These are phyloP conservation scores for Ciconia boyciana DNA, from an alignment of 2,113 vertebrate species.

Conservation along the genomic window DNA sequence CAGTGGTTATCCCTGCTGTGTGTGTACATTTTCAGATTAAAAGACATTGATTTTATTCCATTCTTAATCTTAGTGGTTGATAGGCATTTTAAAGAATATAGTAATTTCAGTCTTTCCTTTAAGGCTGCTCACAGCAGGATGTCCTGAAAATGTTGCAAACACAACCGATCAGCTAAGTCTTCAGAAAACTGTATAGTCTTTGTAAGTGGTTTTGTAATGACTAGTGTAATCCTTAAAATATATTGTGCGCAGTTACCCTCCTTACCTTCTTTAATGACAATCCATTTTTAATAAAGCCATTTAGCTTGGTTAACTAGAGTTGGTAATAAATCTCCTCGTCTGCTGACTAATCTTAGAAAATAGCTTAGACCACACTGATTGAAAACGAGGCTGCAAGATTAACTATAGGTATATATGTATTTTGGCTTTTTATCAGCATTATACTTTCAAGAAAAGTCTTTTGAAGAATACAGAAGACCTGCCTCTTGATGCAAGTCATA, in stretches of 20 bases:
- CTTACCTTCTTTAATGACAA: conserved; percentile 9
- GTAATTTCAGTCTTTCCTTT: background rate
- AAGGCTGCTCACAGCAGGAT: background rate
- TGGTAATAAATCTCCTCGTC: conserved; percentile 13
- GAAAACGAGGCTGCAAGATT: background rate
- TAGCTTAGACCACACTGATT: background rate
- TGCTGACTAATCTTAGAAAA: background rate
- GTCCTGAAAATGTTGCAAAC: background rate
- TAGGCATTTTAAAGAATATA: background rate
- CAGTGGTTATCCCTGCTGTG: background rate
- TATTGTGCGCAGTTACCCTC: background rate
- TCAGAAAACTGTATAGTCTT: background rate
- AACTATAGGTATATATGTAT: background rate
- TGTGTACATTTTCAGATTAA: background rate
- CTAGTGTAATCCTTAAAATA: background rate
- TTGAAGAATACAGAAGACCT: background rate
- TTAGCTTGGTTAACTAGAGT: conserved; percentile 44
- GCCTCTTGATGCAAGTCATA: background rate
- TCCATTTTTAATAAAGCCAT: conserved; percentile 59
- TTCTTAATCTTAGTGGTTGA: background rate
- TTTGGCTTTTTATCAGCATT: background rate
- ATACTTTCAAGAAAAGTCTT: background rate
- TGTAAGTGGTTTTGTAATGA: background rate
- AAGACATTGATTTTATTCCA: background rate
- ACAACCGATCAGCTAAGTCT: background rate